A percentile compares a stretch with the other conserved stretches of the same genome.
Evolutionary conservation across 2,888 invertebrate genomes (phyloP).

Genomic region (Serripes groenlandicus): DNA sequence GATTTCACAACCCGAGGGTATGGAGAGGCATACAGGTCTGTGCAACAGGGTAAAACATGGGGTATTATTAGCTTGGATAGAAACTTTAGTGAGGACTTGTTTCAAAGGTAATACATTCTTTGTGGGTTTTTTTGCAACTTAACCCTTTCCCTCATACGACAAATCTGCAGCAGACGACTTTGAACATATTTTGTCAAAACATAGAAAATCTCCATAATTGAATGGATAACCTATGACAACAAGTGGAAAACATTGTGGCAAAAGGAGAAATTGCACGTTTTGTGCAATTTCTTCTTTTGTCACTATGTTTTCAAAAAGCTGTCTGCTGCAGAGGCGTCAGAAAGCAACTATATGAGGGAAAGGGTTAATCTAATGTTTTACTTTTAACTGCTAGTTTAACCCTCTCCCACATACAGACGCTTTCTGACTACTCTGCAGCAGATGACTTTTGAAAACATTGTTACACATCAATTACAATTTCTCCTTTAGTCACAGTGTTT

Average conservation of each 20-base stretch:
- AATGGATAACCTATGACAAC: background rate
- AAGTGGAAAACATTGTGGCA: background rate
- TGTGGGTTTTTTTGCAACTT: background rate
- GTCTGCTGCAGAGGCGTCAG: background rate
- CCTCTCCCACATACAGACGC: background rate
- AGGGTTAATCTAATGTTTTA: too few species aligned
- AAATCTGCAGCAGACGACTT: too few species aligned
- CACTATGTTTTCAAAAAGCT: background rate
- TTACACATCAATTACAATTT: background rate
- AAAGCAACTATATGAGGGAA: background rate
- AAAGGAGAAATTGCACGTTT: background rate
- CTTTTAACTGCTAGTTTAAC: too few species aligned
- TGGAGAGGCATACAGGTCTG: constrained; percentile 88
- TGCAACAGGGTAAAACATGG: constrained; percentile 93
- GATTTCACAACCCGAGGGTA: constrained; percentile 39
- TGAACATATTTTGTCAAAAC: too few species aligned
- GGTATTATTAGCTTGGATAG: constrained; percentile 95
- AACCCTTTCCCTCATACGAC: background rate
- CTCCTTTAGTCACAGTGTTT: background rate
- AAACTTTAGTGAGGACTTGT: constrained; percentile 93
- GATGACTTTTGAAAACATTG: background rate
- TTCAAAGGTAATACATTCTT: constrained; percentile 91
- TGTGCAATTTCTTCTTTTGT: too few species aligned
- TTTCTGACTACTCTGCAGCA: background rate
- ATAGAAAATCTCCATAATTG: too few species aligned